A percentile compares a stretch with the other conserved stretches of the same genome.
These are phyloP conservation scores for Tryphoninae sp. DNA, from an alignment of 2,888 invertebrate species.

Conservation along the genomic window DNA sequence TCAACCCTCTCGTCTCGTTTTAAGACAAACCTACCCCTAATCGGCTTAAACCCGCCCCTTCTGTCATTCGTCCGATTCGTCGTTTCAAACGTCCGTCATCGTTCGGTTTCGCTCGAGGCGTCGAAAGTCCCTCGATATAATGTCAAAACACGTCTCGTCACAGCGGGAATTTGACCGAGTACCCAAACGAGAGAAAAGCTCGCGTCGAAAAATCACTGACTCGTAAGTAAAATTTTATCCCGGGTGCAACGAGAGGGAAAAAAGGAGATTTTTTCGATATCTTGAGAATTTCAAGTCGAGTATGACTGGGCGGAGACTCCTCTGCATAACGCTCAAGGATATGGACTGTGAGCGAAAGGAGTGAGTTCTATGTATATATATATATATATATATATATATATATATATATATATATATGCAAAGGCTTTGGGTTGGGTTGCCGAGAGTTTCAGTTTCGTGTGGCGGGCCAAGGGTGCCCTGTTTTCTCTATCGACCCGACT, in stretches of 20 bases:
- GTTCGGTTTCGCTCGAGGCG: constrained; percentile 46
- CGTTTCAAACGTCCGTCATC: constrained; percentile 15
- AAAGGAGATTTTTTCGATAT: constrained; percentile 61
- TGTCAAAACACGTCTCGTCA: constrained; percentile 68
- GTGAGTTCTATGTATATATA: constrained; percentile 10
- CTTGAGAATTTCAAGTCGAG: constrained; percentile 54
- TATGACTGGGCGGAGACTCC: constrained; percentile 53
- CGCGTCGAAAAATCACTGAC: constrained; percentile 51
- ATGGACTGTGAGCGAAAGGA: constrained; percentile 62
- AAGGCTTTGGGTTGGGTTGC: constrained; percentile 22
- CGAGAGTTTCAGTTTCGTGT: constrained; percentile 62
- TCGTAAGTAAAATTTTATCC: constrained; percentile 35
- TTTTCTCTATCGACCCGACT: constrained; percentile 77
- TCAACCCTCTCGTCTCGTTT: constrained; percentile 13
- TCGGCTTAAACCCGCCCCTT: constrained; percentile 58
- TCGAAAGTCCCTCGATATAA: constrained; percentile 49
- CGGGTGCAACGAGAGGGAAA: constrained; percentile 28
- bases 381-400: too few species aligned
- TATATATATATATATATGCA: constrained; percentile 14
- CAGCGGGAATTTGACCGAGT: constrained; percentile 59
- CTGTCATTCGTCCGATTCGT: constrained; percentile 15
- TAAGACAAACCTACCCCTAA: constrained; percentile 56
- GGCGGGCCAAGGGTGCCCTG: constrained; percentile 63
- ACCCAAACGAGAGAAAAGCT: constrained; percentile 2
- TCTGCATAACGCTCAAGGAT: constrained; percentile 56